phyloP scores from a whole-genome alignment of 2,797 vertebrate genomes.

The Octomys mimax region DNA sequence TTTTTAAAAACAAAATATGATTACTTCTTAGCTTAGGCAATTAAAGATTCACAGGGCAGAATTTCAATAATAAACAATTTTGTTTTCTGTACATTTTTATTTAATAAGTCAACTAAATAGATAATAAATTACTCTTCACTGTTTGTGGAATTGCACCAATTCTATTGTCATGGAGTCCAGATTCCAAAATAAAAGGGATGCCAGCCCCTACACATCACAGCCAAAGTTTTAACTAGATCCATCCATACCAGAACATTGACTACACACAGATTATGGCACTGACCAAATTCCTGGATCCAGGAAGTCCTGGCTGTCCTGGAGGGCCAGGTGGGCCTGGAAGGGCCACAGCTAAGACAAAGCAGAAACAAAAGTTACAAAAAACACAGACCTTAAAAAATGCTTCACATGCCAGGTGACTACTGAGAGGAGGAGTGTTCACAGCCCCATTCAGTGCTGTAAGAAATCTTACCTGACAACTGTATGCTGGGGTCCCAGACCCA shows the following conservation, averaged over 20 bases:
- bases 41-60: not conserved
- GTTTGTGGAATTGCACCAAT: not conserved
- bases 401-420: not conserved
- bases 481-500: not conserved
- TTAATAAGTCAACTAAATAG: not conserved
- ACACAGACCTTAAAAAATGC: not conserved
- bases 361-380: constrained; percentile 59
- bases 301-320: constrained; percentile 91
- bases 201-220: not conserved
- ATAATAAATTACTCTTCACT: not conserved
- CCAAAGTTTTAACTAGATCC: not conserved
- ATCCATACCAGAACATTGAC: not conserved
- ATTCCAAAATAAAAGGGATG: not conserved
- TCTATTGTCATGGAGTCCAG: not conserved
- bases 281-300: constrained; percentile 92
- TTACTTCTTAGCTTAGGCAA: not conserved
- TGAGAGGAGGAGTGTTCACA: not conserved
- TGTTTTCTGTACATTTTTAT: not conserved
- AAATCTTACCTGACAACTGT: accelerated
- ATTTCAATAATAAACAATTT: not conserved
- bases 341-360: constrained; percentile 88
- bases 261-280: constrained; percentile 71
- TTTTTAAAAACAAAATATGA: not conserved
- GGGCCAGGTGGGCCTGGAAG: constrained; percentile 95
- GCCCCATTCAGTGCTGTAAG: too few species aligned